phyloP scores from a whole-genome alignment of 2,797 vertebrate genomes.

The Pseudochirops cupreus region DNA sequence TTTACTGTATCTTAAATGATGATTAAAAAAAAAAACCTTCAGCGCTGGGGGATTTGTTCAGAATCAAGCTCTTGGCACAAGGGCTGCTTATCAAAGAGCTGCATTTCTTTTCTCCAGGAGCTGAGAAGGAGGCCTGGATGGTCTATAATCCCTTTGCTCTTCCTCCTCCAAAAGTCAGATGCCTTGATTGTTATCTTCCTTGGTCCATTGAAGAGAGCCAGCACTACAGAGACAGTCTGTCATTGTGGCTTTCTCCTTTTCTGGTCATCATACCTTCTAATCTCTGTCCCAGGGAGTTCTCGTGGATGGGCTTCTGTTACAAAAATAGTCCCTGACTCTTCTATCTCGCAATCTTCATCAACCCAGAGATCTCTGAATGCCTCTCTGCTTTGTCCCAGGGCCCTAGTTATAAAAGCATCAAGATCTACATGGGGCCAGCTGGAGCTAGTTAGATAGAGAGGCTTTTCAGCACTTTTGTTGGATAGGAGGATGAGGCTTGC shows the following conservation, averaged over 20 bases:
- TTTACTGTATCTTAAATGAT: neutral
- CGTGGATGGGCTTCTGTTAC: neutral
- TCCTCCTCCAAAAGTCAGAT: neutral
- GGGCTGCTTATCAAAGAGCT: neutral
- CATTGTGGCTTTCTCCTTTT: neutral
- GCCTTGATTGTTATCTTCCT: neutral
- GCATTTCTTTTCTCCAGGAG: neutral
- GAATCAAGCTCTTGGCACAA: slow-evolving; percentile 24
- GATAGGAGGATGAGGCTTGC: accelerated
- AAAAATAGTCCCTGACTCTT: neutral
- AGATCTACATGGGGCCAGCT: neutral
- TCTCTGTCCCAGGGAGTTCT: neutral
- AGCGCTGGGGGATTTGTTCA: neutral
- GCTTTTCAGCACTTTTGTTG: neutral
- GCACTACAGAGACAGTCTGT: neutral
- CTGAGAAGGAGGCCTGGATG: slow-evolving; percentile 24
- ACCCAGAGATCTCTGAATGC: neutral
- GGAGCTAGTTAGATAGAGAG: neutral
- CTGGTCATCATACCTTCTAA: neutral
- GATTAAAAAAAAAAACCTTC: neutral
- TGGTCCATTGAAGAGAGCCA: accelerated
- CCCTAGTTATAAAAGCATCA: neutral
- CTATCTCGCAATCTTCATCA: neutral
- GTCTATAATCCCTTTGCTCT: neutral
- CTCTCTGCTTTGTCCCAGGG: neutral